phyloP scores from a whole-genome alignment of 1,140 invertebrate genomes.

The Drosophila littoralis region DNA sequence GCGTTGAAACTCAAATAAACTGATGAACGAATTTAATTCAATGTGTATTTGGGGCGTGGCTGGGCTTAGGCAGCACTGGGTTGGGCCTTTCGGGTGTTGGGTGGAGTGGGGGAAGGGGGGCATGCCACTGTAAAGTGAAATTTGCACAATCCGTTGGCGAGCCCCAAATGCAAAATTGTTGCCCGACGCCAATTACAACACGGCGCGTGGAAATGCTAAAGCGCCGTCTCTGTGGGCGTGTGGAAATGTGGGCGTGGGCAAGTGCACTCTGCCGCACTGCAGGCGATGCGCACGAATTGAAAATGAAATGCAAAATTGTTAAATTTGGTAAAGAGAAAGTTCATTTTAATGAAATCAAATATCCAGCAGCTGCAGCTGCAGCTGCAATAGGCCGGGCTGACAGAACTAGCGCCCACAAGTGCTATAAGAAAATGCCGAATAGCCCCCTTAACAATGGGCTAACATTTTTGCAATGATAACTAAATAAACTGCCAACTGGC shows the following conservation, averaged over 20 bases:
- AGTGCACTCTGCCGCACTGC: slow-evolving; percentile 21
- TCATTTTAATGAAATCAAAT: slow-evolving; percentile 47
- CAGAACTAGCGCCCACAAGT: slow-evolving; percentile 12
- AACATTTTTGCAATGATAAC: slow-evolving; percentile 76
- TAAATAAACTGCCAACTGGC: slow-evolving; percentile 66
- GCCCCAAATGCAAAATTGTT: slow-evolving; percentile 41
- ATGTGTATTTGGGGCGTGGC: slow-evolving; percentile 35
- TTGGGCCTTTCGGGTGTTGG: no score
- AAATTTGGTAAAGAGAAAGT: slow-evolving; percentile 16
- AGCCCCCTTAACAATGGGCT: slow-evolving; percentile 57
- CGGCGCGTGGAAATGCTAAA: slow-evolving; percentile 12
- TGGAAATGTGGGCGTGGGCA: slow-evolving; percentile 10
- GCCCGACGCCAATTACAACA: slow-evolving; percentile 39
- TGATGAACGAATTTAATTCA: slow-evolving; percentile 65
- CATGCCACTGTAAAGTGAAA: slow-evolving; percentile 47
- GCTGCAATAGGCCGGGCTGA: not conserved
- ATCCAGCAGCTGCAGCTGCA: not conserved
- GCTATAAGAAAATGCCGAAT: slow-evolving; percentile 16
- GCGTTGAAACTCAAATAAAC: slow-evolving; percentile 70
- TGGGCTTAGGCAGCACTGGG: not conserved
- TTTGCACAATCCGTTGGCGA: slow-evolving; percentile 42
- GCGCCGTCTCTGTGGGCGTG: slow-evolving; percentile 5
- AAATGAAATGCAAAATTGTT: slow-evolving; percentile 62
- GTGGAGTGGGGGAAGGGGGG: not conserved
- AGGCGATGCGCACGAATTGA: slow-evolving; percentile 52